Percentiles rank a stretch among this genome's conserved stretches.
Conservation (phyloP, 2,797 vertebrate species). For the Phoxinus dragarum region DNA sequence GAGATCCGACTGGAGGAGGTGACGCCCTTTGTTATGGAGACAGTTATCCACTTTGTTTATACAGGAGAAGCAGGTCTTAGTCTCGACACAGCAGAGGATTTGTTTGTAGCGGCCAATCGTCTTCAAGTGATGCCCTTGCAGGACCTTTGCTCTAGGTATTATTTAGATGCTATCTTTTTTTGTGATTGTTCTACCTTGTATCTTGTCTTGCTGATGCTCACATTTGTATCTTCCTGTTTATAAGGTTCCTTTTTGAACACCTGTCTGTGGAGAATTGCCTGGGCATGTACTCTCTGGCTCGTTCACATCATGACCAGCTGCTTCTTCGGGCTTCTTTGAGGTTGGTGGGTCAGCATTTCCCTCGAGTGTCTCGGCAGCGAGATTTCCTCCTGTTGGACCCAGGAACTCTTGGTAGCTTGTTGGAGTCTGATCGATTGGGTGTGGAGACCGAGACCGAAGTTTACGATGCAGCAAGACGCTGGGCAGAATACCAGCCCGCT, state of each 20-base stretch:
- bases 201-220: background rate
- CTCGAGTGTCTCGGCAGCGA: conserved; percentile 79
- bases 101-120: conserved; percentile 84
- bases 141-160: conserved; percentile 84
- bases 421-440: conserved; percentile 82
- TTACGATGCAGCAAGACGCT: conserved; percentile 81
- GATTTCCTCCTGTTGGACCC: conserved; percentile 84
- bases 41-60: conserved; percentile 84
- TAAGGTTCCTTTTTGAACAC: conserved; percentile 77
- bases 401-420: conserved; percentile 79
- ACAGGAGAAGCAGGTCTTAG: conserved; percentile 80
- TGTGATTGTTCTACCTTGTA: background rate
- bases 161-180: background rate
- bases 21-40: conserved; percentile 81
- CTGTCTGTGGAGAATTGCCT: conserved; percentile 84
- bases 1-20: conserved; percentile 85
- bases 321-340: conserved; percentile 81
- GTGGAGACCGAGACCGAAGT: conserved; percentile 83
- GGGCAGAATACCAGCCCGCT: conserved; percentile 79
- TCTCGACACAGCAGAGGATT: conserved; percentile 82
- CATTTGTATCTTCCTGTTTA: conserved; percentile 64
- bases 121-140: conserved; percentile 86
- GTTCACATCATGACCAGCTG: conserved; percentile 83
- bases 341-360: conserved; percentile 84
- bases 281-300: conserved; percentile 85